Conservation (phyloP, 1,140 invertebrate genomes). For the Maconellicoccus hirsutus region DNA sequence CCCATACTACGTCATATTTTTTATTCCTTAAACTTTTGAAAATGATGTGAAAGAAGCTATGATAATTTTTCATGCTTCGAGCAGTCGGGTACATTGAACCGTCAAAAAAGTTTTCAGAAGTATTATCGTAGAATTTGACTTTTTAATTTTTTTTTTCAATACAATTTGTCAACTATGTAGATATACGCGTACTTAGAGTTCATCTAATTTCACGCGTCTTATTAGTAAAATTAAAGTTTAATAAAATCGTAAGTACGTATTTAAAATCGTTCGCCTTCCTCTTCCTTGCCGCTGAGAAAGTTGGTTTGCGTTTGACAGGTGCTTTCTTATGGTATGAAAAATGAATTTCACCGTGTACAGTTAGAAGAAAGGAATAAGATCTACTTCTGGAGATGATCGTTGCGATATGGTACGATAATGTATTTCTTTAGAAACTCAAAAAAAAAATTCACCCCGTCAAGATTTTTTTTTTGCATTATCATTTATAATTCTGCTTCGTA, state of each 20-base stretch:
- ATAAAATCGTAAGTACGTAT: neutral
- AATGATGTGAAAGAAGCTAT: too few species aligned
- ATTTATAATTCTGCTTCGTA: neutral
- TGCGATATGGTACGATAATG: neutral
- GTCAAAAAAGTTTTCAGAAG: too few species aligned
- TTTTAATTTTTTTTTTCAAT: too few species aligned
- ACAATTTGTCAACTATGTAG: too few species aligned
- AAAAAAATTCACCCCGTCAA: neutral
- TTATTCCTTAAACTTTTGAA: too few species aligned
- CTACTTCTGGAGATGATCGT: slow-evolving; percentile 3
- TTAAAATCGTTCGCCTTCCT: neutral
- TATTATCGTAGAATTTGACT: too few species aligned
- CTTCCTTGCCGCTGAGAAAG: slow-evolving; percentile 1
- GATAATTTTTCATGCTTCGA: too few species aligned
- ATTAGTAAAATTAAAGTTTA: neutral
- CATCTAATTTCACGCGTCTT: neutral
- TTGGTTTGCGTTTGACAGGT: slow-evolving; percentile 2
- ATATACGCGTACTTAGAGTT: too few species aligned
- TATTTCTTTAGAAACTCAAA: neutral
- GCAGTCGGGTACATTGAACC: too few species aligned
- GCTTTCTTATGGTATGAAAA: neutral
- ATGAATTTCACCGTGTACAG: neutral
- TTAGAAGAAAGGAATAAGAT: slow-evolving; percentile 6
- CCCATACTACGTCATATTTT: too few species aligned
- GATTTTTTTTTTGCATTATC: neutral